Evolutionary conservation across 2,888 invertebrate genomes (phyloP).

Genomic region (Meganola albula): DNA sequence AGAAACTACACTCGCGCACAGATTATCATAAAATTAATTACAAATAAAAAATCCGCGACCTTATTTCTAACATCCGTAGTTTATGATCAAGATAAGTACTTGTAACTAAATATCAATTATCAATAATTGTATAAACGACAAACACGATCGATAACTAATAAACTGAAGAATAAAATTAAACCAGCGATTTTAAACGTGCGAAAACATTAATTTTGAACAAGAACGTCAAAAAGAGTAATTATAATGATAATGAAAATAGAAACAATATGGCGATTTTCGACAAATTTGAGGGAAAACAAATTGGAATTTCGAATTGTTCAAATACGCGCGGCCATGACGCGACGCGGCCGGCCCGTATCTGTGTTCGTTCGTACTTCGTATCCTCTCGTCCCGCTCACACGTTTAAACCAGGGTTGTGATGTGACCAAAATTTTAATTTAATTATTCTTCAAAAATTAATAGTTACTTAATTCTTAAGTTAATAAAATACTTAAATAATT

Average conservation of each 20-base stretch:
- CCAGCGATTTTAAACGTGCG: too few species aligned
- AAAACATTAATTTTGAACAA: too few species aligned
- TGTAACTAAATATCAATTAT: too few species aligned
- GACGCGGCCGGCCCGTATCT: slow-evolving; percentile 56
- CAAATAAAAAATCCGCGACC: slow-evolving; percentile 1
- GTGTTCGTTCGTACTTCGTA: slow-evolving; percentile 50
- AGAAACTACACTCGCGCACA: slow-evolving; percentile 31
- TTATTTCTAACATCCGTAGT: too few species aligned
- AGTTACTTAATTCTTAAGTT: too few species aligned
- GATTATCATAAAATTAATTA: slow-evolving; percentile 2
- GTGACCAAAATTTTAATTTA: slow-evolving; percentile 17
- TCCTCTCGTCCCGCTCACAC: slow-evolving; percentile 68
- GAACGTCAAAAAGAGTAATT: too few species aligned
- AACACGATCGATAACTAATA: too few species aligned
- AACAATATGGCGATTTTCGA: slow-evolving; percentile 68
- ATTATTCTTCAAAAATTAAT: slow-evolving; percentile 11
- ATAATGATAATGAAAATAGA: slow-evolving; percentile 45
- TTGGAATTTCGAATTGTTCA: slow-evolving; percentile 41
- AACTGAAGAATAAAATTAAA: too few species aligned
- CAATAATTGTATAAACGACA: slow-evolving; percentile 20
- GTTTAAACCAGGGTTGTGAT: slow-evolving; percentile 50
- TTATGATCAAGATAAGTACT: too few species aligned
- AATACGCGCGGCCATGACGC: slow-evolving; percentile 52
- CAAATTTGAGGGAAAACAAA: slow-evolving; percentile 62
- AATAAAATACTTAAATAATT: too few species aligned